phyloP scores from a whole-genome alignment of 2,113 vertebrate genomes.

The western clawed frog (Xenopus tropicalis) region DNA sequence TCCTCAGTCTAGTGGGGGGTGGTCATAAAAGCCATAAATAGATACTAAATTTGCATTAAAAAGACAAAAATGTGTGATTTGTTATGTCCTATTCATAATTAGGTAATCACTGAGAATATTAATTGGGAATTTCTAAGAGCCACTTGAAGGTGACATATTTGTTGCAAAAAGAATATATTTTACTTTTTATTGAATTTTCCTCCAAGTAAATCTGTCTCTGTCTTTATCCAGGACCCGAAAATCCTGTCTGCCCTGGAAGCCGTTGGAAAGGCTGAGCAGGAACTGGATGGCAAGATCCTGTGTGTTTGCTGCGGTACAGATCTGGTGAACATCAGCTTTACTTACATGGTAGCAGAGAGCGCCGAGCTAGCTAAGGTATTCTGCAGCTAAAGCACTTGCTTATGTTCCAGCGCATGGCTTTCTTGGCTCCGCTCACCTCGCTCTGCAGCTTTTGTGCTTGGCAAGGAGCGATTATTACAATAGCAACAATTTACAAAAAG shows the following conservation, averaged over 20 bases:
- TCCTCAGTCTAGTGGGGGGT: background rate
- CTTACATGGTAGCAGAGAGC: slow-evolving; percentile 91
- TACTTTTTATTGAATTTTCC: no score
- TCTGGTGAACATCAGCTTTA: slow-evolving; percentile 96
- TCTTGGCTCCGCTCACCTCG: background rate
- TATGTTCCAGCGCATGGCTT: background rate
- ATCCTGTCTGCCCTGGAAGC: slow-evolving; percentile 87
- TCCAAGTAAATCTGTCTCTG: background rate
- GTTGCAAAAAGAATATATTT: no score
- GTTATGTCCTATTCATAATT: no score
- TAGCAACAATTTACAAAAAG: background rate
- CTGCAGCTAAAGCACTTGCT: slow-evolving; percentile 26
- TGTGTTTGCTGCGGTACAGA: slow-evolving; percentile 94
- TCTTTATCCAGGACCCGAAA: slow-evolving; percentile 82
- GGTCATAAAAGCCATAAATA: no score
- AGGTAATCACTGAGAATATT: no score
- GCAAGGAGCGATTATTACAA: background rate
- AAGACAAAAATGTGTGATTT: no score
- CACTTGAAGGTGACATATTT: no score
- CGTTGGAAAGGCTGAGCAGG: slow-evolving; percentile 83
- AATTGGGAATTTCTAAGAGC: no score
- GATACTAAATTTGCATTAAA: no score
- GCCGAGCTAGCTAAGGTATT: slow-evolving; percentile 87
- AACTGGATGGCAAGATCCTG: slow-evolving; percentile 88
- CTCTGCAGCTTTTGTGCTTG: background rate